These are phyloP conservation scores for Scaptomyza polygonia DNA, from an alignment of 2,888 invertebrate species.

Conservation along the genomic window DNA sequence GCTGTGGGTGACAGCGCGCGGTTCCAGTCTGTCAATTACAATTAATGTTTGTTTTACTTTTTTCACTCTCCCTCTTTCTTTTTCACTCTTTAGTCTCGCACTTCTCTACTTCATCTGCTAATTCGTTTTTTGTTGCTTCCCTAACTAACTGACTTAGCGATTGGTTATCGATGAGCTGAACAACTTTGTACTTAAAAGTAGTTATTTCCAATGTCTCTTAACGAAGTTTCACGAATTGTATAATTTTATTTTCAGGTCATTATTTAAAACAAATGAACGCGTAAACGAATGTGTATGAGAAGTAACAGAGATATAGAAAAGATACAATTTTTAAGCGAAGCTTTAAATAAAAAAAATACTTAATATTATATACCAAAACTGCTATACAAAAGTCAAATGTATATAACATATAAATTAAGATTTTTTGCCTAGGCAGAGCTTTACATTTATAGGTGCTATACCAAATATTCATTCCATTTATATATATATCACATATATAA, in stretches of 20 bases:
- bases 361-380: no score
- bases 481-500: no score
- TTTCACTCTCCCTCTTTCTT: no score
- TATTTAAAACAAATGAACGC: no score
- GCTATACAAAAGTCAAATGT: no score
- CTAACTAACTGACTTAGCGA: slow-evolving; percentile 17
- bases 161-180: slow-evolving; percentile 11
- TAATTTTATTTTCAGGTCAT: no score
- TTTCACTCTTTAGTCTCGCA: not conserved
- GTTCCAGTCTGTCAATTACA: slow-evolving; percentile 79
- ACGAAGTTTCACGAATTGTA: no score
- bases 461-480: not conserved
- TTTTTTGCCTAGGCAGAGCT: not conserved
- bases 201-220: not conserved
- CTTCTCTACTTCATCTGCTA: not conserved
- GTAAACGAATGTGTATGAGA: no score
- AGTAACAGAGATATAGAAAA: no score
- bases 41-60: slow-evolving; percentile 66
- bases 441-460: no score
- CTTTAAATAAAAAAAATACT: no score
- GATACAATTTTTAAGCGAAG: no score
- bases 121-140: not conserved
- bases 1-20: slow-evolving; percentile 66
- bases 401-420: not conserved
- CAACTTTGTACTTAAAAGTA: not conserved